Conservation (phyloP, 2,888 invertebrate species). For the Drosophila merina region DNA sequence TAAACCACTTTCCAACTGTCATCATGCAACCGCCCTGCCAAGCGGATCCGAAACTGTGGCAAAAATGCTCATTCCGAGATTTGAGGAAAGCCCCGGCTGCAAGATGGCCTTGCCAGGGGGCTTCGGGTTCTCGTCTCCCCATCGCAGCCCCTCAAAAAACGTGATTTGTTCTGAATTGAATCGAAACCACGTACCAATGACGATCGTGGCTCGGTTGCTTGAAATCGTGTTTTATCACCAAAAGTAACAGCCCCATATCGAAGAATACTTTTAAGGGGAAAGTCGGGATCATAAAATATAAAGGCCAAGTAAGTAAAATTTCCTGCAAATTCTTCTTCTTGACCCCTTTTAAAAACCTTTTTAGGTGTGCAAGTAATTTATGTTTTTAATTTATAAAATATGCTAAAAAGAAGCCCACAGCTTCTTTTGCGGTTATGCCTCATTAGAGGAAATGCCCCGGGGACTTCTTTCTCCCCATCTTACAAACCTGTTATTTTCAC, state of each 20-base stretch:
- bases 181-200: constrained; percentile 53
- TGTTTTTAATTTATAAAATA: not conserved
- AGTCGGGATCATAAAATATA: not conserved
- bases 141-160: constrained; percentile 36
- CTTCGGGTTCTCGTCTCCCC: constrained; percentile 40
- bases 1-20: constrained; percentile 49
- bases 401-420: not conserved
- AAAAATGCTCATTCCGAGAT: constrained; percentile 2
- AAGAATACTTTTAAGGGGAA: constrained; percentile 13
- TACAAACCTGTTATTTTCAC: constrained; percentile 24
- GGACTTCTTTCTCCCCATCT: constrained; percentile 16
- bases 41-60: constrained; percentile 9
- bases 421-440: constrained; percentile 21
- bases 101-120: constrained; percentile 47
- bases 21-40: constrained; percentile 14
- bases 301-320: not conserved
- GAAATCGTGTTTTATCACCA: constrained; percentile 65
- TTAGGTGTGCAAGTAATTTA: not conserved
- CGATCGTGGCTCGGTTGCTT: constrained; percentile 36
- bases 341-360: not conserved
- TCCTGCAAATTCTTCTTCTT: not conserved
- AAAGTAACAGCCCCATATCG: constrained; percentile 31
- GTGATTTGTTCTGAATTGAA: constrained; percentile 63
- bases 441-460: constrained; percentile 2
- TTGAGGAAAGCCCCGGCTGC: constrained; percentile 24